These are phyloP conservation scores for Cantharis rustica DNA, from an alignment of 2,888 invertebrate genomes.

Conservation along the genomic window DNA sequence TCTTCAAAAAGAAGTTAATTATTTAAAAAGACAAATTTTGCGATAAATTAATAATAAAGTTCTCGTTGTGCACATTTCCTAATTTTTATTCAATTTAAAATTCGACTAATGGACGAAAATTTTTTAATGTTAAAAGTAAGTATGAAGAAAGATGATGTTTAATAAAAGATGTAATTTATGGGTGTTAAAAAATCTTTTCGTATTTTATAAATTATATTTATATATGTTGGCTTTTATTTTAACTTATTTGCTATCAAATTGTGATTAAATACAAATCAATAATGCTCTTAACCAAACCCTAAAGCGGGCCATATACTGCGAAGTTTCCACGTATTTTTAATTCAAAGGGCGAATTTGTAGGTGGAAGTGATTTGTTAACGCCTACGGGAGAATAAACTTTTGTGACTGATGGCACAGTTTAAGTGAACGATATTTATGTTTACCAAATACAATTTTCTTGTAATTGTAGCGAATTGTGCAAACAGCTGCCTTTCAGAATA, in stretches of 20 bases:
- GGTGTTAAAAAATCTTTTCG: background rate
- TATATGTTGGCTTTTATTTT: background rate
- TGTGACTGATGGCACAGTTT: background rate
- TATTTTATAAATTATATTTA: background rate
- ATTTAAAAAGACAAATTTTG: background rate
- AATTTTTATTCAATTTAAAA: background rate
- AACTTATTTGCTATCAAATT: background rate
- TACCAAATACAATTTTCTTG: background rate
- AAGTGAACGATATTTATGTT: background rate
- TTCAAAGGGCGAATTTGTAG: background rate
- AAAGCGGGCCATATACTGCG: background rate
- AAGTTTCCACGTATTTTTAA: background rate
- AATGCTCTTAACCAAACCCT: background rate
- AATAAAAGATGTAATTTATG: background rate
- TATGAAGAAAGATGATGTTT: background rate
- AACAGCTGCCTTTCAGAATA: background rate
- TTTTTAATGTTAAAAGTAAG: background rate
- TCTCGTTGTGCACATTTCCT: background rate
- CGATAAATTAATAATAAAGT: background rate
- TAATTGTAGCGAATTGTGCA: background rate
- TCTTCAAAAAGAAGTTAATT: background rate
- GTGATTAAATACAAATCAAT: background rate
- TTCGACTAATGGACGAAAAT: constrained; percentile 1
- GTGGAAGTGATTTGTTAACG: background rate
- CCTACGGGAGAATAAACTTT: background rate